These are phyloP conservation scores for Centropus unirufus DNA, from an alignment of 2,113 vertebrate species.

Conservation along the genomic window DNA sequence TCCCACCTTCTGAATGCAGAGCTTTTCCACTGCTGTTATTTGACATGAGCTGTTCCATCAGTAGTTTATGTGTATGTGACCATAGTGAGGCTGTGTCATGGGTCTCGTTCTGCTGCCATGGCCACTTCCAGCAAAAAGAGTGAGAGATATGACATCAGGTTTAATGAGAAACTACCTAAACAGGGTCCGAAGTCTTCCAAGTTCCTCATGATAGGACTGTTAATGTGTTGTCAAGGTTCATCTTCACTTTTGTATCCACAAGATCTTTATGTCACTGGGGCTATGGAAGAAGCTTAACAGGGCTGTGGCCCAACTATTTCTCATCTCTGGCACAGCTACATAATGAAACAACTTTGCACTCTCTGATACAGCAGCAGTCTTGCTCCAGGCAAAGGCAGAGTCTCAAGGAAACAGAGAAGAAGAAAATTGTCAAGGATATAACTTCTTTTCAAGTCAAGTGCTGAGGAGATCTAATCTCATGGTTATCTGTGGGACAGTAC, in stretches of 20 bases:
- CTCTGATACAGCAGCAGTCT: neutral
- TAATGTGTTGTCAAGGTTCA: neutral
- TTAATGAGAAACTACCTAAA: neutral
- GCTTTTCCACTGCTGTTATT: neutral
- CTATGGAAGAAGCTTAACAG: neutral
- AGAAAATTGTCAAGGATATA: neutral
- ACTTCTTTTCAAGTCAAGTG: neutral
- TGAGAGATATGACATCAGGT: neutral
- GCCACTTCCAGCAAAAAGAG: neutral
- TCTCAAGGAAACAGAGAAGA: neutral
- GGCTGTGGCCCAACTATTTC: neutral
- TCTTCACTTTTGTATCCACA: neutral
- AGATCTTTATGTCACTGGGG: neutral
- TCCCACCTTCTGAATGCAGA: neutral
- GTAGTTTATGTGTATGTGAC: accelerated
- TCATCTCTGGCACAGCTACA: accelerated
- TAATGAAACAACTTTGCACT: neutral
- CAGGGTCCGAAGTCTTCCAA: neutral
- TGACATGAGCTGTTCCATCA: accelerated
- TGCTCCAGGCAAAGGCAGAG: neutral
- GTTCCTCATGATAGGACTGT: neutral
- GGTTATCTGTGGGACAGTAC: neutral
- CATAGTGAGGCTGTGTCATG: accelerated
- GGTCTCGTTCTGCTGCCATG: neutral
- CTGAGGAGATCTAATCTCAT: neutral